Evolutionary conservation across 53 echinoderm and acorn worm species (phyloP).

Genomic region (Echinometra lucunter): DNA sequence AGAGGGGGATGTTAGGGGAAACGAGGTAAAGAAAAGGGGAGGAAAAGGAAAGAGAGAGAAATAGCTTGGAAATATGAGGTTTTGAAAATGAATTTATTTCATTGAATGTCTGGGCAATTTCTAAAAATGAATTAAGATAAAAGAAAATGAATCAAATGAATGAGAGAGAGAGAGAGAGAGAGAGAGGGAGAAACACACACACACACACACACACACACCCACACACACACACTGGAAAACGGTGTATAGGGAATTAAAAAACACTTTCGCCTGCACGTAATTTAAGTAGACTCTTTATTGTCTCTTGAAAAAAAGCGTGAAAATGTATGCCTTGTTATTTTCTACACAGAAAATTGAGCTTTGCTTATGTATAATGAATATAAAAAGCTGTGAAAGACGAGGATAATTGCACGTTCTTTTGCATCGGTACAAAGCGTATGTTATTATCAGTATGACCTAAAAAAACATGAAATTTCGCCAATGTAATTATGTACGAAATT

Average conservation of each 20-base stretch:
- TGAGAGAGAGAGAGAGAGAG: not conserved
- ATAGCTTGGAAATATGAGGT: too few relatives aligned
- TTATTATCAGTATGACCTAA: not conserved
- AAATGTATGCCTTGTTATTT: not conserved
- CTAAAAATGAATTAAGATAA: too few relatives aligned
- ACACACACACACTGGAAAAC: not conserved
- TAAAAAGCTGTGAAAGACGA: constrained; percentile 31
- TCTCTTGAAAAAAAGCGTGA: not conserved
- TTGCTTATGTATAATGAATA: not conserved
- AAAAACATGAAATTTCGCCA: not conserved
- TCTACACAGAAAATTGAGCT: not conserved
- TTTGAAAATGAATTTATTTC: too few relatives aligned
- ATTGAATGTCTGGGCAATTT: too few relatives aligned
- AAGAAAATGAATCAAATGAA: too few relatives aligned
- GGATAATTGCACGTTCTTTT: constrained; percentile 18
- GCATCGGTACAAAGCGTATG: not conserved
- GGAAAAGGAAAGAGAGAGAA: not conserved
- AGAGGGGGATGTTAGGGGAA: not conserved
- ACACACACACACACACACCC: too few relatives aligned
- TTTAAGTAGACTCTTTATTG: not conserved
- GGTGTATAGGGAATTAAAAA: not conserved
- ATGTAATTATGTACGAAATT: not conserved
- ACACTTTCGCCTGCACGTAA: not conserved
- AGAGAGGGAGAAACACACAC: too few relatives aligned
- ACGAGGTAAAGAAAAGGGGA: not conserved